These are phyloP conservation scores for Andrena fulva DNA, from an alignment of 2,888 invertebrate species.

Conservation along the genomic window DNA sequence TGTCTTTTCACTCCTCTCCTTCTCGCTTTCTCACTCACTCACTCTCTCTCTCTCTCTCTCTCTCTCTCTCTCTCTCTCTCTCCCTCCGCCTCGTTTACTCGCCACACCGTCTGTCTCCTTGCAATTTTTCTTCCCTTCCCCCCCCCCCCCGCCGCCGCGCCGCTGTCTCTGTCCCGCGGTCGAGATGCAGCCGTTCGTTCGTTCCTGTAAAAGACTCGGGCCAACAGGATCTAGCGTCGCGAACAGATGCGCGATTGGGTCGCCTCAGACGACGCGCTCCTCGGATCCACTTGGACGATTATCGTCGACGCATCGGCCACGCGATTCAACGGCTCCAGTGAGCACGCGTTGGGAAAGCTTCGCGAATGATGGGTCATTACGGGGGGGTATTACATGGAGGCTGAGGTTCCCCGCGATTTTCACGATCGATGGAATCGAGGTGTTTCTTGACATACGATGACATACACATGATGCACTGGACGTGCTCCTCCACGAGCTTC, in stretches of 20 bases:
- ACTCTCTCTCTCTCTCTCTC: background rate
- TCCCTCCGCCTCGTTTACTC: conserved; percentile 2
- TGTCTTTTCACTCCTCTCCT: conserved; percentile 59
- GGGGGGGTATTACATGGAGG: background rate
- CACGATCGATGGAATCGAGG: background rate
- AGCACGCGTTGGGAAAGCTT: conserved; percentile 20
- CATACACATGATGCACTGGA: background rate
- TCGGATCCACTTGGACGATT: conserved; percentile 15
- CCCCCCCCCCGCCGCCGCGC: background rate
- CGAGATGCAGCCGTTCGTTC: conserved; percentile 55
- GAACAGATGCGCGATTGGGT: conserved; percentile 57
- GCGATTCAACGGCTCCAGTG: background rate
- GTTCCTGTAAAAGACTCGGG: conserved; percentile 60
- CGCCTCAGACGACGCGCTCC: conserved; percentile 11
- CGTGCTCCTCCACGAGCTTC: conserved; percentile 8
- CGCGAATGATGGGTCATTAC: conserved; percentile 11
- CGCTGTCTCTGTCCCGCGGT: conserved; percentile 26
- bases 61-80: too few species aligned
- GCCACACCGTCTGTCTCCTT: conserved; percentile 7
- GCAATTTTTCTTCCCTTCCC: conserved; percentile 18
- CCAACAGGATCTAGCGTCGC: conserved; percentile 72
- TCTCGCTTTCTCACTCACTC: background rate
- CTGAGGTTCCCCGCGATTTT: background rate
- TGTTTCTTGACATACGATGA: conserved; percentile 5
- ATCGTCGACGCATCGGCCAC: conserved; percentile 19